A percentile compares a stretch with the other conserved stretches of the same genome.
phyloP scores from a whole-genome alignment of 1,140 invertebrate genomes.

The Condylostylus longicornis region DNA sequence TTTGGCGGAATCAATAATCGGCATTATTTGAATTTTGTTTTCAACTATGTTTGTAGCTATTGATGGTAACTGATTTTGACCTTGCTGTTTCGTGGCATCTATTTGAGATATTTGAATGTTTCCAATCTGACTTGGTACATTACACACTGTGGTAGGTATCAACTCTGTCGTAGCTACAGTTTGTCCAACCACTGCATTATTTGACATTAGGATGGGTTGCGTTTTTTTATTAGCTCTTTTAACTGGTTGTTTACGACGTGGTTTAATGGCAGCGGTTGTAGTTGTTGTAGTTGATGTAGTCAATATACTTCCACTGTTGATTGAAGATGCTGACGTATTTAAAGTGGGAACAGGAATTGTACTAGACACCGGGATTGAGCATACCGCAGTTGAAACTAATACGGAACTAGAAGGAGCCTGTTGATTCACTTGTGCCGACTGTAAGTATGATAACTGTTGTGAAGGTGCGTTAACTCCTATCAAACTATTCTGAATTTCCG shows the following conservation, averaged over 20 bases:
- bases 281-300: slow-evolving; percentile 4
- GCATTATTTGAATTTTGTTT: slow-evolving; percentile 33
- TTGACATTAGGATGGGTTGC: slow-evolving; percentile 7
- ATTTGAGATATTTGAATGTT: slow-evolving; percentile 31
- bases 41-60: slow-evolving; percentile 19
- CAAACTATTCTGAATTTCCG: too few relatives aligned
- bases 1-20: slow-evolving; percentile 17
- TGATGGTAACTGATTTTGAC: slow-evolving; percentile 14
- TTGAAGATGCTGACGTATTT: too few relatives aligned
- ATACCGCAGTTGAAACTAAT: too few relatives aligned
- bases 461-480: too few relatives aligned
- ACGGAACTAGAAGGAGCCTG: too few relatives aligned
- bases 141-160: slow-evolving; percentile 7
- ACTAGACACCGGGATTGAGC: too few relatives aligned
- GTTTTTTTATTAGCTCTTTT: slow-evolving; percentile 23
- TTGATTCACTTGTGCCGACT: too few relatives aligned
- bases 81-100: slow-evolving; percentile 11
- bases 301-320: too few relatives aligned
- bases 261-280: slow-evolving; percentile 23
- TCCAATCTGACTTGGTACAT: slow-evolving; percentile 30
- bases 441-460: too few relatives aligned
- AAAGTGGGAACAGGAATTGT: too few relatives aligned
- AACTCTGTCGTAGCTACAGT: slow-evolving; percentile 2
- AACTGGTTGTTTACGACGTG: slow-evolving; percentile 24
- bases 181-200: slow-evolving; percentile 2